Percentiles rank a stretch among this genome's conserved stretches.
Conservation (phyloP, 2,888 invertebrate genomes). For the Steinernema scapterisci region DNA sequence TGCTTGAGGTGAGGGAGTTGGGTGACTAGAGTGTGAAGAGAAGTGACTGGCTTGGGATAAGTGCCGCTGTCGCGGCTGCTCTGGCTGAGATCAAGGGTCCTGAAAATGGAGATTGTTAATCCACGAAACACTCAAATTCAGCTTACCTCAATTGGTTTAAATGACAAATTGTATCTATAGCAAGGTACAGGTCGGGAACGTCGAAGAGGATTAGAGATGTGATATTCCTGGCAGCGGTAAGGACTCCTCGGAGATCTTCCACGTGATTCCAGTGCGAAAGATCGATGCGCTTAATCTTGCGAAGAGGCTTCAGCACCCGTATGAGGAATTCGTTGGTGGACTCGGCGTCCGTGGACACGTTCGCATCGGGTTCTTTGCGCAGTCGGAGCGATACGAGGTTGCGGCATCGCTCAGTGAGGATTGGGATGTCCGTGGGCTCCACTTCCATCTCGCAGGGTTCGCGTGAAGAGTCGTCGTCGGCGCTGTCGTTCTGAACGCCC, state of each 20-base stretch:
- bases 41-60: slow-evolving; percentile 77
- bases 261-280: slow-evolving; percentile 68
- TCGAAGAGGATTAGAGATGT: slow-evolving; percentile 81
- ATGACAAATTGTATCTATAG: slow-evolving; percentile 70
- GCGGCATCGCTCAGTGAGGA: slow-evolving; percentile 49
- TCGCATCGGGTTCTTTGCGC: background rate
- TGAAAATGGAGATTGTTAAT: slow-evolving; percentile 67
- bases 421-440: slow-evolving; percentile 41
- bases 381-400: slow-evolving; percentile 39
- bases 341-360: slow-evolving; percentile 27
- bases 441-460: slow-evolving; percentile 29
- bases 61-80: slow-evolving; percentile 74
- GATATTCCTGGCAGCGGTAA: slow-evolving; percentile 75
- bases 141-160: slow-evolving; percentile 72
- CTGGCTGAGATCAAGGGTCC: slow-evolving; percentile 82
- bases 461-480: background rate
- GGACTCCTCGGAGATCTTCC: slow-evolving; percentile 76
- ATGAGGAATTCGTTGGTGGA: slow-evolving; percentile 46
- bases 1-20: slow-evolving; percentile 79
- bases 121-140: background rate
- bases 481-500: slow-evolving; percentile 21
- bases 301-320: slow-evolving; percentile 48
- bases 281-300: slow-evolving; percentile 49
- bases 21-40: slow-evolving; percentile 77
- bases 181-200: slow-evolving; percentile 75